Conservation (phyloP, 2,888 invertebrate species). For the Drosophila trichaetosa region DNA sequence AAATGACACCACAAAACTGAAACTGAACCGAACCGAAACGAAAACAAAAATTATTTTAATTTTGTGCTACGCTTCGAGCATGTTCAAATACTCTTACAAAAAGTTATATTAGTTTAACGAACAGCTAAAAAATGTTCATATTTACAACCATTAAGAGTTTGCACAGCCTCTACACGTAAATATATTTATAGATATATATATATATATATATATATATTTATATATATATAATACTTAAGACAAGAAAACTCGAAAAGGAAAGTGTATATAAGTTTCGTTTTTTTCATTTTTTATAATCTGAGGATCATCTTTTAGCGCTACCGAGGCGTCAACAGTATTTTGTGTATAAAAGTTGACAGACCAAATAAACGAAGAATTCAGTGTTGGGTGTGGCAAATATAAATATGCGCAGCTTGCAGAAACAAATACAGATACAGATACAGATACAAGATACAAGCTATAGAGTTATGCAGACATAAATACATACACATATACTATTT, state of each 20-base stretch:
- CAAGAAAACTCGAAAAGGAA: not conserved
- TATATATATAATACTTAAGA: not conserved
- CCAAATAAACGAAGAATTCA: conserved; percentile 68
- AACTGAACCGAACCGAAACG: conserved; percentile 35
- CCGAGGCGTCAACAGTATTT: conserved; percentile 65
- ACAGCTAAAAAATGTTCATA: not conserved
- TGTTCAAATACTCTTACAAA: conserved; percentile 37
- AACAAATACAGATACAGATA: conserved; percentile 37
- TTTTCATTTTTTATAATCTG: not conserved
- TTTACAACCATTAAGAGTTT: not conserved
- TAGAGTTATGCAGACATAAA: conserved; percentile 40
- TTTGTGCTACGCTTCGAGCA: conserved; percentile 52
- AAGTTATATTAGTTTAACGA: not conserved
- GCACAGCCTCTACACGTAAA: not conserved
- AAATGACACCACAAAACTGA: conserved; percentile 67
- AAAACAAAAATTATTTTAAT: conserved; percentile 61
- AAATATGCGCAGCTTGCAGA: conserved; percentile 61
- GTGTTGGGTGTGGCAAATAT: conserved; percentile 68
- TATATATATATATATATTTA: too few relatives aligned
- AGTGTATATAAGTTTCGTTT: conserved; percentile 34
- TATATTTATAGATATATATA: not conserved
- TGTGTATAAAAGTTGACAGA: conserved; percentile 70
- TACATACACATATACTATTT: not conserved
- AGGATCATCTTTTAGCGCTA: conserved; percentile 20
- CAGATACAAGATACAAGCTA: conserved; percentile 34